Conservation (phyloP, 1,140 invertebrate genomes). For the Danaus melanippus region DNA sequence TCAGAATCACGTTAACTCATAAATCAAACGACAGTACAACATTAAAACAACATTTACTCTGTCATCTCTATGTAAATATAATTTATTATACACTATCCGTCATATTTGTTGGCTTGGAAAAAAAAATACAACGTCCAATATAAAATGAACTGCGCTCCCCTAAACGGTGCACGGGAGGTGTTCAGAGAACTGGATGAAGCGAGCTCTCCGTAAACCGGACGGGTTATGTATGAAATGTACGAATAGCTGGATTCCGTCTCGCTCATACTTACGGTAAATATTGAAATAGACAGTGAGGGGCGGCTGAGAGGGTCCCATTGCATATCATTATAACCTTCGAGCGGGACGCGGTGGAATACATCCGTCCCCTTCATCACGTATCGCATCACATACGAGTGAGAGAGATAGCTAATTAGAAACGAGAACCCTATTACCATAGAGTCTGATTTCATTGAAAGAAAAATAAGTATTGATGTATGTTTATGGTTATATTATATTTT, state of each 20-base stretch:
- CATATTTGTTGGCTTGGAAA: conserved; percentile 43
- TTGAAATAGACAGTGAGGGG: conserved; percentile 27
- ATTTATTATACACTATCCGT: conserved; percentile 43
- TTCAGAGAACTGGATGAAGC: conserved; percentile 17
- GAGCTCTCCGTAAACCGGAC: conserved; percentile 27
- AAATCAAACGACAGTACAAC: conserved; percentile 36
- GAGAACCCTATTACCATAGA: no score
- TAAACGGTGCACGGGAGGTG: conserved; percentile 10
- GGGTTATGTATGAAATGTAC: conserved; percentile 27
- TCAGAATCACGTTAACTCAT: conserved; percentile 18
- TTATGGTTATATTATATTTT: no score
- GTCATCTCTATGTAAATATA: conserved; percentile 47
- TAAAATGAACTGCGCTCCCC: conserved; percentile 21
- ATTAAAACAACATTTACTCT: conserved; percentile 54
- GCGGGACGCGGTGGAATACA: conserved; percentile 26
- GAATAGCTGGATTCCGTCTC: conserved; percentile 26
- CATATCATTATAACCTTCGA: conserved; percentile 56
- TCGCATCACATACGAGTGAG: conserved; percentile 6
- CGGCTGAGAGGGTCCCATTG: conserved; percentile 46
- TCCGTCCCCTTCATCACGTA: conserved; percentile 25
- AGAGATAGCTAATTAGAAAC: conserved; percentile 14
- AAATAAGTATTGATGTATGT: no score
- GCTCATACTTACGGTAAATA: conserved; percentile 17
- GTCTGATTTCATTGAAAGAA: no score
- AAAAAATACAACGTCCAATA: conserved; percentile 19